Percentiles rank a stretch among this genome's conserved stretches.
phyloP scores from a whole-genome alignment of 1,140 invertebrate species.

The Bradynema listronoti region DNA sequence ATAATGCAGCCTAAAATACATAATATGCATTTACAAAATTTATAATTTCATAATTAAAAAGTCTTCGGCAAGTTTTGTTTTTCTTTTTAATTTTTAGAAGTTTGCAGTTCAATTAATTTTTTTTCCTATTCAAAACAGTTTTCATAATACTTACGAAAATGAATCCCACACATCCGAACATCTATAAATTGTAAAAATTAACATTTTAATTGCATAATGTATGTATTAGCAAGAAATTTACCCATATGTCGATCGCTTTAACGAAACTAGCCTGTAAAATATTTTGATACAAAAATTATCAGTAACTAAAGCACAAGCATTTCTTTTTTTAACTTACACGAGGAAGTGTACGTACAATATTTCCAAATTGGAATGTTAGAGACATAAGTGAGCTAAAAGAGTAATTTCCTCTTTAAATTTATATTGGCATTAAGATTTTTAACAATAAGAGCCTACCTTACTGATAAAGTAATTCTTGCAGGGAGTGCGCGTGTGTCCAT shows the following conservation, averaged over 20 bases:
- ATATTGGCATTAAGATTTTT: too few species aligned
- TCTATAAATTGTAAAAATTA: constrained; percentile 33
- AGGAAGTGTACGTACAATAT: constrained; percentile 52
- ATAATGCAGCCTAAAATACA: constrained; percentile 36
- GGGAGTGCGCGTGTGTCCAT: constrained; percentile 57
- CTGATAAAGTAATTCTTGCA: constrained; percentile 46
- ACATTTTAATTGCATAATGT: neutral
- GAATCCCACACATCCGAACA: constrained; percentile 56
- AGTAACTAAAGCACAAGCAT: neutral
- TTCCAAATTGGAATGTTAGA: constrained; percentile 57
- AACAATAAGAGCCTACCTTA: constrained; percentile 16
- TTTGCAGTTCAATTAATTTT: neutral
- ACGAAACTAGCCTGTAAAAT: constrained; percentile 45
- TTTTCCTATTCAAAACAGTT: constrained; percentile 5
- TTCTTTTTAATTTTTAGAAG: neutral
- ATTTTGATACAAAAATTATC: constrained; percentile 13
- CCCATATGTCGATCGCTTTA: constrained; percentile 52
- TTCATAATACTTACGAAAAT: constrained; percentile 32
- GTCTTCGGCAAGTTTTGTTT: constrained; percentile 8
- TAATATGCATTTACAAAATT: constrained; percentile 22
- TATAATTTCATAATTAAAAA: constrained; percentile 6
- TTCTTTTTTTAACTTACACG: constrained; percentile 25
- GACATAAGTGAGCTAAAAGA: constrained; percentile 47
- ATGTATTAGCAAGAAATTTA: constrained; percentile 3
- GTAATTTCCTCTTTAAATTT: neutral